A percentile compares a stretch with the other conserved stretches of the same genome.
Conservation (phyloP, 1,140 invertebrate species). For the Patella vulgata region DNA sequence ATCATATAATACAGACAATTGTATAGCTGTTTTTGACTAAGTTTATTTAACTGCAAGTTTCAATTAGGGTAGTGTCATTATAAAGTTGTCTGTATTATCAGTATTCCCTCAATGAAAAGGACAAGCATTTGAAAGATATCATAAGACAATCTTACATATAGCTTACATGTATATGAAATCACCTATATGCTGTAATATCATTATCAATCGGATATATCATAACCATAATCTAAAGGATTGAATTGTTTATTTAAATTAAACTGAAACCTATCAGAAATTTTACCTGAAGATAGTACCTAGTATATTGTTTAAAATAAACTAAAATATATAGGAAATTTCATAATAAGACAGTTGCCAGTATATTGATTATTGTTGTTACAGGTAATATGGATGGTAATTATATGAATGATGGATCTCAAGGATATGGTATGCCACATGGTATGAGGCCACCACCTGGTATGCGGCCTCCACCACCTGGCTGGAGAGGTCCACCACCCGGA, state of each 20-base stretch:
- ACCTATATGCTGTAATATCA: no score
- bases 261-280: no score
- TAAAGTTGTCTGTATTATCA: not conserved
- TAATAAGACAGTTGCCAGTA: no score
- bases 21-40: not conserved
- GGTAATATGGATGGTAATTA: constrained; percentile 7
- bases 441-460: constrained; percentile 60
- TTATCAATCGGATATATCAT: no score
- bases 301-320: no score
- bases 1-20: not conserved
- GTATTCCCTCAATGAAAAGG: not conserved
- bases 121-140: no score
- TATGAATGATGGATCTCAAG: not conserved
- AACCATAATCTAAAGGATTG: no score
- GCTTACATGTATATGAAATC: no score
- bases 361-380: constrained; percentile 13
- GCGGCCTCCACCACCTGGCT: constrained; percentile 60
- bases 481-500: constrained; percentile 49
- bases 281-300: no score
- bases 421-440: not conserved
- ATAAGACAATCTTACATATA: no score
- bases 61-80: not conserved
- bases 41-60: not conserved
- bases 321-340: no score
- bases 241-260: no score